Conservation (phyloP, 2,113 vertebrate species). For the Prochilodus magdalenae region DNA sequence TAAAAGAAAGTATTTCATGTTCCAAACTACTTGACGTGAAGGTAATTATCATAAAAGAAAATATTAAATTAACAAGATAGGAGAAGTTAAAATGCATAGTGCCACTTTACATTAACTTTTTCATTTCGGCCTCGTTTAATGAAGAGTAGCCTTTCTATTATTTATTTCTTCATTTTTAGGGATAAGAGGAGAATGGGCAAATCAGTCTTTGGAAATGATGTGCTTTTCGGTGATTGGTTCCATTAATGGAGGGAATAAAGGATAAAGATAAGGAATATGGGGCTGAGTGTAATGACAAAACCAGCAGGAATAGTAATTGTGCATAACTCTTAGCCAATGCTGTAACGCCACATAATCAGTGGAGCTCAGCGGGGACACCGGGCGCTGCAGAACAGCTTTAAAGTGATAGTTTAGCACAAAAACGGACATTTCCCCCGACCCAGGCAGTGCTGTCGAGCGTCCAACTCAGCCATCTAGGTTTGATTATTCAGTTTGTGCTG, state of each 20-base stretch:
- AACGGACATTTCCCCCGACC: not conserved
- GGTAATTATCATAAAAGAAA: slow-evolving; percentile 39
- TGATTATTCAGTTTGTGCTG: not conserved
- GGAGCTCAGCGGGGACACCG: not conserved
- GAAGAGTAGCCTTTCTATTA: slow-evolving; percentile 14
- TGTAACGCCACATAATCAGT: not conserved
- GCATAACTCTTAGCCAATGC: not conserved
- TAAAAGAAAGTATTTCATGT: slow-evolving; percentile 33
- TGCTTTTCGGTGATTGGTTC: slow-evolving; percentile 15
- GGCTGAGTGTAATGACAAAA: slow-evolving; percentile 13
- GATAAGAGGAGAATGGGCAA: slow-evolving; percentile 26
- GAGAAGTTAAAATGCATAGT: slow-evolving; percentile 30
- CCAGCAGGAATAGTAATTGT: not conserved
- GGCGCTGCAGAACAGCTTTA: not conserved
- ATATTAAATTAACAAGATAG: slow-evolving; percentile 32
- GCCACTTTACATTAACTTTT: slow-evolving; percentile 36
- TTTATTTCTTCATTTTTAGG: slow-evolving; percentile 32
- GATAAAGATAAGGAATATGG: slow-evolving; percentile 26
- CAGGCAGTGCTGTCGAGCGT: not conserved
- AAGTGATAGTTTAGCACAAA: not conserved
- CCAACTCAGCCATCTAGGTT: not conserved
- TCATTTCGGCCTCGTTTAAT: slow-evolving; percentile 29
- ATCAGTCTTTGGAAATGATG: slow-evolving; percentile 25
- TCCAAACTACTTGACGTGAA: slow-evolving; percentile 19
- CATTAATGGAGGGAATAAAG: slow-evolving; percentile 28